Percentiles rank a stretch among this genome's conserved stretches.
Conservation (phyloP, 2,888 invertebrate genomes). For the Drosophila tanythrix region DNA sequence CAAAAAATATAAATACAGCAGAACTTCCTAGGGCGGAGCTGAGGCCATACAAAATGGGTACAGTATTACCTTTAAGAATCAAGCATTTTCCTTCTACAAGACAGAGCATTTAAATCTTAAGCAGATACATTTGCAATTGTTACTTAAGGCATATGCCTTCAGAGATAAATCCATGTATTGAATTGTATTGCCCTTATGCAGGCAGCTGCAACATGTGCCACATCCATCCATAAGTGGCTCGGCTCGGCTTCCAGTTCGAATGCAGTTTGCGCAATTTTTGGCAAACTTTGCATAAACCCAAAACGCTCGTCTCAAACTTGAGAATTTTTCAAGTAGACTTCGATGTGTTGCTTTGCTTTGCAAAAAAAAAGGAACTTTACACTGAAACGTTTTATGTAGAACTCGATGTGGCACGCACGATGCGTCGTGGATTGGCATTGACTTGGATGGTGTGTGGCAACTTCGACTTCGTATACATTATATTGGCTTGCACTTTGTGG, state of each 20-base stretch:
- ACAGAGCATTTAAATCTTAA: background rate
- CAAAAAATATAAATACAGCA: background rate
- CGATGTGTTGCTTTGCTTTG: slow-evolving; percentile 46
- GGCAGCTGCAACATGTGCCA: slow-evolving; percentile 34
- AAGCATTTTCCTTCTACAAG: background rate
- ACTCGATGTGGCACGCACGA: slow-evolving; percentile 42
- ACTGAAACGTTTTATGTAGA: slow-evolving; percentile 36
- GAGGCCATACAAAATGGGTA: background rate
- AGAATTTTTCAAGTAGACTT: slow-evolving; percentile 20
- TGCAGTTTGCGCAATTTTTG: slow-evolving; percentile 57
- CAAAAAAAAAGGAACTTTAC: slow-evolving; percentile 17
- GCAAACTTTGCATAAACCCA: slow-evolving; percentile 69
- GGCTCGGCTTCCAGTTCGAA: slow-evolving; percentile 49
- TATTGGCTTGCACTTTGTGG: slow-evolving; percentile 77
- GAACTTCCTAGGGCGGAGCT: background rate
- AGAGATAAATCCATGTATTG: slow-evolving; percentile 10
- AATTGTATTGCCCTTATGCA: slow-evolving; percentile 33
- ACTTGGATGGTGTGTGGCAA: slow-evolving; percentile 24
- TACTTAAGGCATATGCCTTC: background rate
- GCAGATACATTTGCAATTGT: background rate
- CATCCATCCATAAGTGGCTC: slow-evolving; percentile 36
- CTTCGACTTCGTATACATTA: slow-evolving; percentile 26
- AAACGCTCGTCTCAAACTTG: slow-evolving; percentile 44
- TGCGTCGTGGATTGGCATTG: slow-evolving; percentile 59
- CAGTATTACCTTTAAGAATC: background rate